Base-by-base conservation (phyloP, 2,888 invertebrate species). In the Andrena flavipes region DNA sequence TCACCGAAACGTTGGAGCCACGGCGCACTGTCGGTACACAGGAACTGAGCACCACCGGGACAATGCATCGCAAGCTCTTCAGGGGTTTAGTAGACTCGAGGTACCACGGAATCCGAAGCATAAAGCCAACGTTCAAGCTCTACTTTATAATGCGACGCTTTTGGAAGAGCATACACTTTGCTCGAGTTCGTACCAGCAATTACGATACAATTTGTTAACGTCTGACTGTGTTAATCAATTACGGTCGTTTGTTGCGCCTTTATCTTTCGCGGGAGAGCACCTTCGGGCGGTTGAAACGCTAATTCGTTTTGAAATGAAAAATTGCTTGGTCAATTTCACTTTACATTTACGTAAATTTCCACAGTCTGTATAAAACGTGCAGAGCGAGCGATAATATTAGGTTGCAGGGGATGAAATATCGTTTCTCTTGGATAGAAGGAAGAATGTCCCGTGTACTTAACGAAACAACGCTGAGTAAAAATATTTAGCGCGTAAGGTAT, bases 221-320 rank as follows among this genome's bases (percentile, higher is more conserved):
- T 48, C 63, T 23, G 26, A 56, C 54, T n/a, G 2, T 2, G 42
- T 33, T 71, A 76, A 76, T 71, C 56, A 71, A 76, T 76, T 76
- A 76, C 30, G 8, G 20, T 62, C 70, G 70, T 62, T 56, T 54
- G 42, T 42, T 63, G 42, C 23, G 30, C 7, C 26, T 56, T 56
- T 64, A 56, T 30, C 30, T 33, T 48, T 64, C 13, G 5, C 0
- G 16, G 29, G 5, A 4, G 49, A 16, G 23, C 8, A 63, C 42
- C 72, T 30, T 35, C 29, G 7, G 8, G 29, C 30, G 30, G 48
- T n/a, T 30, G 56, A 33, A 42, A 76, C 63, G 62, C 63, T 71
- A 71, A 76, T 71, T 63, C 71, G 42, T 63, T 71, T 54, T 63
- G 71, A 56, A 71, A 63, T 76, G 63, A 71, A 76, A 71, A 71